Base-by-base conservation (phyloP, 35 echinoderm and acorn worm genomes). In the Ophiothrix spiculata region DNA sequence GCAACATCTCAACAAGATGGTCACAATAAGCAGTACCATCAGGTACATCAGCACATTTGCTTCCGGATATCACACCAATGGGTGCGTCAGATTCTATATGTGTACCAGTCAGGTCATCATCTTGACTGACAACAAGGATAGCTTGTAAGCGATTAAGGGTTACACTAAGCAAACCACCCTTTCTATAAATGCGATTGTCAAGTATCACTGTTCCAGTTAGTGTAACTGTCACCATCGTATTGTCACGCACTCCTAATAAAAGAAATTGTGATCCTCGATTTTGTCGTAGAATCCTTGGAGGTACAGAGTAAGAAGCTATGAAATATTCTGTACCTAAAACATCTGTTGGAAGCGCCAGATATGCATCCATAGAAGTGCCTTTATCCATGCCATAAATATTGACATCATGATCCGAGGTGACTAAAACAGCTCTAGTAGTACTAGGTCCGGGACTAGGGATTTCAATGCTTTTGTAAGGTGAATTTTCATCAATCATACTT, bases 31-130 rank as follows among this genome's bases (percentile, higher is more conserved):
- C 73, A 10, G 76, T 76, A 28, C 69, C 36, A 35, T 54, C 34
- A n/a, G 94, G 94, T 25, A 97, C 91, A 76, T 93, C 88, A 33
- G 94, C 91, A 56, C 94, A 97, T 75, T 93, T 92, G 60, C 86
- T 93, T 10, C 94, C 94, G 10, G 94, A 97, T 33, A 90, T 64
- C 19, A 97, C 90, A 23, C 39, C 94, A 32, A 97, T 76, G 6
- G 91, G 91, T 76, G 84, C 85, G 39, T 79, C 83, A 0, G 94
- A 28, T 16, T 87, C 28, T 37, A 97, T 88, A 63, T 90, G 91
- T 6, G 94, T 90, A 14, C 94, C 90, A 21, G 94, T 97, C 23
- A 97, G 69, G 41, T 97, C 94, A 8, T 93, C 75, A 39, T 87
- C 79, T 39, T 79, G 78, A 63, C 87, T 87, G 15, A 87, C 40